Evolutionary conservation across 2,797 vertebrate genomes (phyloP), one percentile per base, ranked within the genome.

Genomic region (Falco columbarius): DNA sequence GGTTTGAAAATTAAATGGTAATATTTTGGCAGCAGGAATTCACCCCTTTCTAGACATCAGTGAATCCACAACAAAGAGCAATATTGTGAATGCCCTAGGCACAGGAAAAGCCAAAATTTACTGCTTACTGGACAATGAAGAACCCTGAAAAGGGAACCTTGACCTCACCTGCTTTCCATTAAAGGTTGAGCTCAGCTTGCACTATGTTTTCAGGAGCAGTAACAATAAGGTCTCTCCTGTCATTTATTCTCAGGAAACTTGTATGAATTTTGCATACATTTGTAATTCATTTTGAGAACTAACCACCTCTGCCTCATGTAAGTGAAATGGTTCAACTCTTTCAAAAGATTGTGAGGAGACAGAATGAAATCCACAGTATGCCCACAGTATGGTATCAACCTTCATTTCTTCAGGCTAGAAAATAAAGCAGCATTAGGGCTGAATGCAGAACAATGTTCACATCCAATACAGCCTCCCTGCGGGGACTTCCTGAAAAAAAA

Each of bases 1-100:
- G 90, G 89, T 82, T 95, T 92, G 79, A 93, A 91, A 90, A 96
- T 96, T 90, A 96, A 96, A 91, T 82, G 56, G 67, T 40, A 92
- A 93, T 94, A 95, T 94, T 94, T 96, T 85, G 93, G 92, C 89
- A 93, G 56, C 0, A 0, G 81, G 86, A 92, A 87, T 91, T 93
- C 77, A 90, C 81, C 86, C 79, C 52, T 73, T 89, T 94, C 86
- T 85, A 95, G 88, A 92, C 84, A 91, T 87, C 44, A 87, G 90
- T 67, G 81, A 92, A 92, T 74, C 86, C 88, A 94, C 95, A 93
- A 92, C 42, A 93, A 92, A 95, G 86, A 86, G 26, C 29, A 89
- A 95, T 1, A 3, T 10, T 83, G 58, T 47, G 55, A 90, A 93
- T 55, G 76, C 81, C 76, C 42, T 36, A 75, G 70, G 81, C 76